Evolutionary conservation across 1,140 invertebrate species (phyloP), one percentile per base, ranked within the genome.

Genomic region (Hypsibius dujardini): DNA sequence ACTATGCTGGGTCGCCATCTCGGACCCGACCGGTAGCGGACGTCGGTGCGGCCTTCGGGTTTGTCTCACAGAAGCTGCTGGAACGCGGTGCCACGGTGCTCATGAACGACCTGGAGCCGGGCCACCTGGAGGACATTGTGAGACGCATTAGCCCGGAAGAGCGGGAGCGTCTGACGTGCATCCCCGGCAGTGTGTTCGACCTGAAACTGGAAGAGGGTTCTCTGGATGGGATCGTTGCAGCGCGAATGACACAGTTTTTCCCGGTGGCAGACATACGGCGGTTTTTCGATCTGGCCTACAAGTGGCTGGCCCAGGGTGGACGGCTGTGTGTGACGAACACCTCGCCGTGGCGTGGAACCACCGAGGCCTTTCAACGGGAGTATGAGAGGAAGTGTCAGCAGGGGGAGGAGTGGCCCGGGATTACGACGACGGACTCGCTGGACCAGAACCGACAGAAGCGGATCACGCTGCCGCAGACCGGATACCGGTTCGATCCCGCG

Each of bases 401-500:
- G 7, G 50, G 50, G 50, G n/a, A 7, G 50, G 50, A 56, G 50
- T 56, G 50, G 50, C 50, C 50, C 7, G 50, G 50, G 50, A 56
- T 56, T 56, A 56, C 50, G 50, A 56, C 50, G 50, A 56, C 50
- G n/a, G 50, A 56, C n/a, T 56, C 50, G 7, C n/a, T 56, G 50
- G 50, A 56, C n/a, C 7, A 56, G n/a, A 56, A 56, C 50, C 50
- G 50, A 56, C 50, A 56, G 50, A 56, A 56, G 50, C 50, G 50
- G n/a, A 56, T 56, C n/a, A n/a, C n/a, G 7, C 7, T 56, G 7
- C 7, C 50, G 50, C 50, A 56, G 50, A 56, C 50, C 50, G 50
- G 50, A 7, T 56, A 56, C 50, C 50, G 50, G 7, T 56, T 56
- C 50, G 50, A 56, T 56, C 50, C 50, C 50, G 50, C 7, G n/a